phyloP scores from a whole-genome alignment of 2,888 invertebrate genomes.

The Drepanosiphum platanoidis region DNA sequence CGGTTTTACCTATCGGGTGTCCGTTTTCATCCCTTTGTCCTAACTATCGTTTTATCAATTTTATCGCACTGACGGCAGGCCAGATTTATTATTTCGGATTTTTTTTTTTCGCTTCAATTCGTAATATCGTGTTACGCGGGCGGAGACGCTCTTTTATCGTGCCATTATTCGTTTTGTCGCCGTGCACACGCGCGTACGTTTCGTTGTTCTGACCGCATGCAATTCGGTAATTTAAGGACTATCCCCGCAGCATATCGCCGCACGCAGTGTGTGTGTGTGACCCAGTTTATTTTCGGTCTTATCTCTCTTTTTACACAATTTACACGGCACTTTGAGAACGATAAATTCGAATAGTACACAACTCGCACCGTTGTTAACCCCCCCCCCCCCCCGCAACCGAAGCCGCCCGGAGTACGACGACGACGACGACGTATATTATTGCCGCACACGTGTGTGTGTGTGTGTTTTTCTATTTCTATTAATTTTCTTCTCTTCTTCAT shows the following conservation, averaged over 20 bases:
- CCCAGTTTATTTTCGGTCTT: not conserved
- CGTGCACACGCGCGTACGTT: not conserved
- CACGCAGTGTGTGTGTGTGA: not conserved
- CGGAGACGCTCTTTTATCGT: conserved; percentile 9
- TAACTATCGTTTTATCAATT: not conserved
- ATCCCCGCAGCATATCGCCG: not conserved
- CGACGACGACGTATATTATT: too few species aligned
- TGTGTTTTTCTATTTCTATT: too few species aligned
- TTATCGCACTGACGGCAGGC: conserved; percentile 2
- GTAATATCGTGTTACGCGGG: conserved; percentile 1
- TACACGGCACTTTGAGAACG: too few species aligned
- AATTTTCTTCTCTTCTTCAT: not conserved
- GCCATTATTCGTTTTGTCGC: not conserved
- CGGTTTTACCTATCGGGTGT: too few species aligned
- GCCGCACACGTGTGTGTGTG: too few species aligned
- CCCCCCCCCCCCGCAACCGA: too few species aligned
- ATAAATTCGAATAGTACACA: not conserved
- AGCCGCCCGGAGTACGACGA: too few species aligned
- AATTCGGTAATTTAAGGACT: conserved; percentile 27
- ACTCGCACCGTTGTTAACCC: too few species aligned
- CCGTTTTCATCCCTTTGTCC: too few species aligned
- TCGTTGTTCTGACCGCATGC: conserved; percentile 13
- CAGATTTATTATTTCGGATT: not conserved
- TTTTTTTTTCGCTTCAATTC: conserved; percentile 13
- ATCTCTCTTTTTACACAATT: not conserved